phyloP scores from a whole-genome alignment of 2,888 invertebrate genomes.

The Agrotis puta region DNA sequence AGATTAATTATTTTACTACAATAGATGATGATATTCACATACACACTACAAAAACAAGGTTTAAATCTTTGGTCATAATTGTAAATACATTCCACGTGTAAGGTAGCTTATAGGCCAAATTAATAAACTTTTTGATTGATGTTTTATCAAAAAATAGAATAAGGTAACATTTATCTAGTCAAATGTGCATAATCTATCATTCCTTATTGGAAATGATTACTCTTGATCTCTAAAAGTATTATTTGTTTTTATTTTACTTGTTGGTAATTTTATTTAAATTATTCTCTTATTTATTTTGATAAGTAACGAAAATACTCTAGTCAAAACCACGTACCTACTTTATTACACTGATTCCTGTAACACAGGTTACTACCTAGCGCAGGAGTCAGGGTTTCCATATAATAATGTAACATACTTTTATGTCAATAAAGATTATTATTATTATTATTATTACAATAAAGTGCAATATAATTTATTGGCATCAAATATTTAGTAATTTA shows the following conservation, averaged over 20 bases:
- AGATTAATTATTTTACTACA: conserved; percentile 34
- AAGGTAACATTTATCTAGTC: conserved; percentile 68
- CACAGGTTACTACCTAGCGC: too few relatives aligned
- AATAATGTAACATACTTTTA: too few relatives aligned
- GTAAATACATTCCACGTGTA: conserved; percentile 54
- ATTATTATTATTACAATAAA: too few relatives aligned
- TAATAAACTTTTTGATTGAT: conserved; percentile 55
- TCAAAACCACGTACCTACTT: conserved; percentile 60
- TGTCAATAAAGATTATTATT: too few relatives aligned
- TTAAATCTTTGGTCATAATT: conserved; percentile 49
- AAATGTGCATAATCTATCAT: conserved; percentile 64
- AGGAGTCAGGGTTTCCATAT: too few relatives aligned
- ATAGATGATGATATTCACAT: conserved; percentile 16
- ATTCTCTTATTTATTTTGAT: conserved; percentile 63
- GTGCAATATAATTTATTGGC: conserved; percentile 87
- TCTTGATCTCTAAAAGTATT: conserved; percentile 64
- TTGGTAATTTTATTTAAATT: conserved; percentile 73
- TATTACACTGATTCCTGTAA: too few relatives aligned
- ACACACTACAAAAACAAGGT: conserved; percentile 38
- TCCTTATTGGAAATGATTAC: conserved; percentile 60
- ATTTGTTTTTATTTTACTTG: conserved; percentile 65
- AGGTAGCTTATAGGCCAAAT: conserved; percentile 52
- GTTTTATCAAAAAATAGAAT: conserved; percentile 55
- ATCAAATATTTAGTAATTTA: conserved; percentile 74
- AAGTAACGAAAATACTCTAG: conserved; percentile 73